A percentile compares a stretch with the other conserved stretches of the same genome.
Evolutionary conservation across 2,113 vertebrate species (phyloP).

Genomic region (Leucopsar rothschildi): DNA sequence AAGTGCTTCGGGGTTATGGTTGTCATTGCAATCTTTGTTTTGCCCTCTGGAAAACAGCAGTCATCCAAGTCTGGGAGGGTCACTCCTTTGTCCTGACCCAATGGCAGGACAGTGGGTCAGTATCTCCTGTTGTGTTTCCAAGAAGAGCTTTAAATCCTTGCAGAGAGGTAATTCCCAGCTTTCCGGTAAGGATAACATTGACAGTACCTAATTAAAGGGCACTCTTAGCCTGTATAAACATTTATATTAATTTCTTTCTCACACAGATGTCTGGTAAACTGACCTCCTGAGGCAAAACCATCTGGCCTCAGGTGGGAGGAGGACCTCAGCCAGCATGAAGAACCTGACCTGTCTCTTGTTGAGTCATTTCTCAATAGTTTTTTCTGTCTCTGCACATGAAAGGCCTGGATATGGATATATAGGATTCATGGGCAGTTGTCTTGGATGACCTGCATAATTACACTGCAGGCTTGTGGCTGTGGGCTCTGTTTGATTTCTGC

Average conservation of each 20-base stretch:
- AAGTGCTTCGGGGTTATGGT: neutral
- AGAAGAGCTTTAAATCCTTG: neutral
- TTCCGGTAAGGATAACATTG: constrained; percentile 44
- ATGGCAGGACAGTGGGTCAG: neutral
- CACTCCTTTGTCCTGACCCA: neutral
- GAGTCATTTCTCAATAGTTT: neutral
- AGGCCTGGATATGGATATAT: neutral
- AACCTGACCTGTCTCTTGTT: neutral
- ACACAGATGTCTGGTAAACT: constrained; percentile 41
- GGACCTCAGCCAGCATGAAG: neutral
- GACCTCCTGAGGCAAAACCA: constrained; percentile 33
- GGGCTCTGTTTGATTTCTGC: neutral
- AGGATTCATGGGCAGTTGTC: neutral
- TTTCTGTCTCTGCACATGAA: neutral
- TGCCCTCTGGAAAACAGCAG: neutral
- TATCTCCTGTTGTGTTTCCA: neutral
- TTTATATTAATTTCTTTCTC: constrained; percentile 53
- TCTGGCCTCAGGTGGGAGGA: constrained; percentile 45
- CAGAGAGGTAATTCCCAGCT: constrained; percentile 35
- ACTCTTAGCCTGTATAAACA: constrained; percentile 21
- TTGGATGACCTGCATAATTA: neutral
- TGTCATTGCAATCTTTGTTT: neutral
- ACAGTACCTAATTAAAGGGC: constrained; percentile 12
- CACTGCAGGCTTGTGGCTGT: neutral
- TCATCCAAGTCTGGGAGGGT: neutral